Evolutionary conservation across 2,888 invertebrate genomes (phyloP).

Genomic region (Lepidonotus clava): DNA sequence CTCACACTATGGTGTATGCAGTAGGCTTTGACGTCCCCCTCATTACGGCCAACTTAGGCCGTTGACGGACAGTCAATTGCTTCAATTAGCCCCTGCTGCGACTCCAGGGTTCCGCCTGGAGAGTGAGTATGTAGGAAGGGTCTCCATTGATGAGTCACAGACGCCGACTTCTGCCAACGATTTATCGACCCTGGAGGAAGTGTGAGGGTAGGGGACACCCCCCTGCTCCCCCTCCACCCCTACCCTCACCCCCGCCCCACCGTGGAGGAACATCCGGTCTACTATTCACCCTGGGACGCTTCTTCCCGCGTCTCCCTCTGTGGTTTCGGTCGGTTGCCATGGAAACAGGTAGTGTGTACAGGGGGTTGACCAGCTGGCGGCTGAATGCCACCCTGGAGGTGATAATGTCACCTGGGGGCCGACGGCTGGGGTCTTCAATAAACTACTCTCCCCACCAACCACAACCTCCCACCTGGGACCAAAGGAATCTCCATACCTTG

Average conservation of each 20-base stretch:
- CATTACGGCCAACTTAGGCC: not conserved
- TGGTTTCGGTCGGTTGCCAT: not conserved
- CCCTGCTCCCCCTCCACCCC: not conserved
- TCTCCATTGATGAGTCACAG: conserved; percentile 16
- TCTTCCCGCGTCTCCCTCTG: conserved; percentile 24
- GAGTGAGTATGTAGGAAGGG: too few relatives aligned
- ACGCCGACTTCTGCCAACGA: conserved; percentile 27
- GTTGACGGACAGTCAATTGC: not conserved
- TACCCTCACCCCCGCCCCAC: not conserved
- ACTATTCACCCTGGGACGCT: not conserved
- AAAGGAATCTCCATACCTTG: too few relatives aligned
- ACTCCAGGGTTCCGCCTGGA: not conserved
- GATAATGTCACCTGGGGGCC: conserved; percentile 3
- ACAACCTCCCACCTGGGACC: too few relatives aligned
- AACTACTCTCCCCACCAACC: too few relatives aligned
- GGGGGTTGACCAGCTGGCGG: conserved; percentile 26
- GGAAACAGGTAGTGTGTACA: not conserved
- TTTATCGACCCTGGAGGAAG: conserved; percentile 23
- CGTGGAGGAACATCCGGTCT: not conserved
- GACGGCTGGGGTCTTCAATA: not conserved
- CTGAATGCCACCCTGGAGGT: conserved; percentile 19
- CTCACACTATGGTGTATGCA: too few relatives aligned
- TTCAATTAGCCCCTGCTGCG: not conserved
- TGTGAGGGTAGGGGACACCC: too few relatives aligned
- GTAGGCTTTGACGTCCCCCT: not conserved